Conservation (phyloP, 2,113 vertebrate species). For the Notothenia rossii region DNA sequence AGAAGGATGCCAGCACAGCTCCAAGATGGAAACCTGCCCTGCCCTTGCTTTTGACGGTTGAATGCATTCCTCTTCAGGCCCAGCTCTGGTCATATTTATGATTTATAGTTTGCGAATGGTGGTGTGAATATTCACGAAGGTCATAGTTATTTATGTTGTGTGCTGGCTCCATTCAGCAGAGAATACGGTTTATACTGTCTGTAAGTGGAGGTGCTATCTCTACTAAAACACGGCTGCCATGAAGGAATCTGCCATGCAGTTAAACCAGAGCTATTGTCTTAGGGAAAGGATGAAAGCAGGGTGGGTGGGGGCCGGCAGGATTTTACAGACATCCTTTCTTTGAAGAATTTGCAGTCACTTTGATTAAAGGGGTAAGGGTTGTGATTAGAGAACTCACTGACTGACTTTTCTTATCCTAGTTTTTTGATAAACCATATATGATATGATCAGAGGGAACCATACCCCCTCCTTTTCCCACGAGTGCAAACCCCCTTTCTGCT, state of each 20-base stretch:
- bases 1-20: background rate
- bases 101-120: conserved; percentile 65
- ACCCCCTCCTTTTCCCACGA: background rate
- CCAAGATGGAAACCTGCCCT: conserved; percentile 9
- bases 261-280: conserved; percentile 44
- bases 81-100: conserved; percentile 44
- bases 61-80: conserved; percentile 2
- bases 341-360: conserved; percentile 65
- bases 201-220: conserved; percentile 1
- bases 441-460: conserved; percentile 55
- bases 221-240: conserved; percentile 17
- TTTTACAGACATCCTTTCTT: conserved; percentile 54
- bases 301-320: conserved; percentile 33
- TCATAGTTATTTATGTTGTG: conserved; percentile 49
- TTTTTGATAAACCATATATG: conserved; percentile 63
- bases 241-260: conserved; percentile 35
- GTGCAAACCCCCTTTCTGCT: conserved; percentile 13
- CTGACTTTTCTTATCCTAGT: conserved; percentile 30
- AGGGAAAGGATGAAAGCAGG: conserved; percentile 35
- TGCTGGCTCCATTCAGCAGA: conserved; percentile 5
- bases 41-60: conserved; percentile 11
- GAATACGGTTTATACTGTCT: conserved; percentile 8
- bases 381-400: conserved; percentile 62
- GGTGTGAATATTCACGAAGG: conserved; percentile 57
- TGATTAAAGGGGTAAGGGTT: conserved; percentile 61